Base-by-base conservation (phyloP, 1,140 invertebrate genomes). In the Pogonomyrmex barbatus region DNA sequence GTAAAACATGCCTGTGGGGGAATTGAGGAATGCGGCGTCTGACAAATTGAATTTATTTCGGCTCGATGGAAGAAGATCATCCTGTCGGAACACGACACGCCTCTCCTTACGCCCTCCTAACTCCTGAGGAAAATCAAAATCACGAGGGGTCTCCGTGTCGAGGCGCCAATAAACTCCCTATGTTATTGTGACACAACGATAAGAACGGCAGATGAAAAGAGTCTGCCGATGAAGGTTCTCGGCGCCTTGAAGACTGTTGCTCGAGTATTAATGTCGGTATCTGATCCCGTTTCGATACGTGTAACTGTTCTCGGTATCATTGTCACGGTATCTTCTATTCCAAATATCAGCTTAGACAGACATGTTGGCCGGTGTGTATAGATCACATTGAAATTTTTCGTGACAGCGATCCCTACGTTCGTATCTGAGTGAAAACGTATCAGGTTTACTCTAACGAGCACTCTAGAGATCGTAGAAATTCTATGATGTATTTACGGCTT, bases 181-280 rank as follows among this genome's bases (percentile, higher is more conserved):
- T 75, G 81, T 89, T 86, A 88, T 89, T 88, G 68, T 71, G 75
- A 86, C 86, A 82, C 30, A n/a, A 42, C 75, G 88, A 89, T 88
- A 88, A 88, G 71, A n/a, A 3, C 24, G 54, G n/a, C 36, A 50
- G 83, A 77, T 89, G 76, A 89, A 89, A 89, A 83, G 3, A 76
- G 87, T 76, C 73, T 24, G 67, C 82, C 87, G 75, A 24, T 24
- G 24, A 54, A 60, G 62, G 5, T 54, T 17, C 47, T 14, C 58
- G 87, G 54, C 88, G 75, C 67, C 82, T 62, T 17, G 36, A 24
- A 39, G n/a, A 50, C 33, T 10, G 24, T 42, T 56, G 36, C 60
- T 58, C 52, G 24, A 36, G 8, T 84, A 85, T 45, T 76, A 63
- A 89, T 78, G 67, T 67, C 39, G 42, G 10, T 70, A 85, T 68